These are phyloP conservation scores for Cynocephalus volans DNA, from an alignment of 2,113 vertebrate species.

Conservation along the genomic window DNA sequence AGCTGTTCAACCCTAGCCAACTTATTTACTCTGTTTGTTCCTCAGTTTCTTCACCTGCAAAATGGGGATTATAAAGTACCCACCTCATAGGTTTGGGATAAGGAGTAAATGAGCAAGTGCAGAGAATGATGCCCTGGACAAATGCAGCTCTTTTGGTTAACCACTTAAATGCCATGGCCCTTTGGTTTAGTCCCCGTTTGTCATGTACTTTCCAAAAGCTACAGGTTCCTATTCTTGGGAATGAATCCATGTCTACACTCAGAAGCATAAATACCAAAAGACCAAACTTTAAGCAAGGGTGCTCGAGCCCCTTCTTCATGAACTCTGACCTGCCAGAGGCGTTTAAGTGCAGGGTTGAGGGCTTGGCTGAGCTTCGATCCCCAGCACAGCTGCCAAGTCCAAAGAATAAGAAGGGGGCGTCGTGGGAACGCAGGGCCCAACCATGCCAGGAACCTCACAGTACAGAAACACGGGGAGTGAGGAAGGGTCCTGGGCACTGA, in stretches of 20 bases:
- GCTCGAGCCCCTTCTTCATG: not conserved
- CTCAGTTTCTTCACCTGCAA: not conserved
- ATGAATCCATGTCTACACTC: not conserved
- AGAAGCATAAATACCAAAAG: not conserved
- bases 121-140: not conserved
- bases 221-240: not conserved
- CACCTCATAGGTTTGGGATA: no score
- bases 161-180: no score
- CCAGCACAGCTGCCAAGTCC: accelerated
- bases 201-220: not conserved
- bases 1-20: not conserved
- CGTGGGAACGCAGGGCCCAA: not conserved
- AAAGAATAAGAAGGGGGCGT: not conserved
- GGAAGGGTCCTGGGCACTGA: no score
- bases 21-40: not conserved
- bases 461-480: not conserved
- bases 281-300: not conserved
- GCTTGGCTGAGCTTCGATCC: not conserved
- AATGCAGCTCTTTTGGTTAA: not conserved
- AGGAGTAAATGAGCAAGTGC: not conserved
- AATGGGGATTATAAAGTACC: not conserved
- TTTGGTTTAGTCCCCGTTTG: not conserved
- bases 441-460: accelerated
- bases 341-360: no score
- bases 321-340: accelerated